These are phyloP conservation scores for Rhea americana DNA, from an alignment of 2,113 vertebrate genomes.

Conservation along the genomic window DNA sequence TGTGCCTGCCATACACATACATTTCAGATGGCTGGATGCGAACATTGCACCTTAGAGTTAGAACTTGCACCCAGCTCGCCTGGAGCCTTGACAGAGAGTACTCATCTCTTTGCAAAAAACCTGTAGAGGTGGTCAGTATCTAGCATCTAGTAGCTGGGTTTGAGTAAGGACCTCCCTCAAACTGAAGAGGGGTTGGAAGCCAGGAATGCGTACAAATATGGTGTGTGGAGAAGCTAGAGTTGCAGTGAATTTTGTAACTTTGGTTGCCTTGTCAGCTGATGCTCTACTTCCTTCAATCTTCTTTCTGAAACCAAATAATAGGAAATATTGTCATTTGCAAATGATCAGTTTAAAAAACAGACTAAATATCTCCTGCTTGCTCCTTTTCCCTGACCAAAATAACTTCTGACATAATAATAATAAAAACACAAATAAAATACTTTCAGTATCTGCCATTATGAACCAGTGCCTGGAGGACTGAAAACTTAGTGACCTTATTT, in stretches of 20 bases:
- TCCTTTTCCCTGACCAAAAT: background rate
- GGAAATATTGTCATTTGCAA: background rate
- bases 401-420: background rate
- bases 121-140: background rate
- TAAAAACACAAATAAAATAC: background rate
- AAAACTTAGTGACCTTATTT: background rate
- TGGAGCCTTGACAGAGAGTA: background rate
- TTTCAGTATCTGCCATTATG: background rate
- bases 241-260: background rate
- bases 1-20: background rate
- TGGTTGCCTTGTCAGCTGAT: background rate
- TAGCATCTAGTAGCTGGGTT: background rate
- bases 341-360: background rate
- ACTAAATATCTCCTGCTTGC: background rate
- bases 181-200: background rate
- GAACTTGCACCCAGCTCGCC: background rate
- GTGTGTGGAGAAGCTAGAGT: background rate
- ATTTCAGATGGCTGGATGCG: background rate
- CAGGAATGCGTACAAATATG: background rate
- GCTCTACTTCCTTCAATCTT: background rate
- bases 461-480: background rate
- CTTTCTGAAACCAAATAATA: background rate
- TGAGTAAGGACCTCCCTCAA: rapidly evolving
- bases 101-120: background rate
- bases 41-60: background rate